Conservation (phyloP, 2,113 vertebrate species). For the Catharus bicknelli region DNA sequence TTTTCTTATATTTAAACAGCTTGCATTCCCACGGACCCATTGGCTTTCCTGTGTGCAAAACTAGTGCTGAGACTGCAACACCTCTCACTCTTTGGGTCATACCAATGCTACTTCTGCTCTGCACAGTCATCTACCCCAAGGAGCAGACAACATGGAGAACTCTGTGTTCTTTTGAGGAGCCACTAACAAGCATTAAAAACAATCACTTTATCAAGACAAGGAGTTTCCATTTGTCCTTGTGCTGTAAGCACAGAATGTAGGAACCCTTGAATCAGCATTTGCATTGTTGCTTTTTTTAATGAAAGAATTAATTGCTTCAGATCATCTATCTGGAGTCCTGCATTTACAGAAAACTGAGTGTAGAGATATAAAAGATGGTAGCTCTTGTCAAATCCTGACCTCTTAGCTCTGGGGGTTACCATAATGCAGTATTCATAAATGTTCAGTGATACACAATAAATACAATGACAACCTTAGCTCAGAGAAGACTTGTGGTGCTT, state of each 20-base stretch:
- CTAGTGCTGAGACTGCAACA: background rate
- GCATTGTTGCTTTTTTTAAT: background rate
- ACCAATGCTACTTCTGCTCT: background rate
- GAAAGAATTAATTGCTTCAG: background rate
- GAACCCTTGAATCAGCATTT: background rate
- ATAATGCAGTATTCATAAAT: background rate
- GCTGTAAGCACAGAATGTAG: background rate
- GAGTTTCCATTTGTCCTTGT: background rate
- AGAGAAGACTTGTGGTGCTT: background rate
- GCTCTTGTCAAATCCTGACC: background rate
- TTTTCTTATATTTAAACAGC: background rate
- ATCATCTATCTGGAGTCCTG: background rate
- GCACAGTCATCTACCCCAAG: background rate
- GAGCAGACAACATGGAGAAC: background rate
- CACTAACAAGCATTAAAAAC: background rate
- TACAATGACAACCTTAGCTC: background rate
- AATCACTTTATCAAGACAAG: background rate
- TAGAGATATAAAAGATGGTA: background rate
- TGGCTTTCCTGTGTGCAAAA: background rate
- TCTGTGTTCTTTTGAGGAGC: background rate
- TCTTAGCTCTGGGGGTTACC: background rate
- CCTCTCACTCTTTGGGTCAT: background rate
- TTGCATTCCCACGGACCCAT: background rate
- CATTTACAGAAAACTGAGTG: background rate
- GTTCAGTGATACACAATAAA: background rate